Base-by-base conservation (phyloP, 2,888 invertebrate species). In the Nymphalis c-album region DNA sequence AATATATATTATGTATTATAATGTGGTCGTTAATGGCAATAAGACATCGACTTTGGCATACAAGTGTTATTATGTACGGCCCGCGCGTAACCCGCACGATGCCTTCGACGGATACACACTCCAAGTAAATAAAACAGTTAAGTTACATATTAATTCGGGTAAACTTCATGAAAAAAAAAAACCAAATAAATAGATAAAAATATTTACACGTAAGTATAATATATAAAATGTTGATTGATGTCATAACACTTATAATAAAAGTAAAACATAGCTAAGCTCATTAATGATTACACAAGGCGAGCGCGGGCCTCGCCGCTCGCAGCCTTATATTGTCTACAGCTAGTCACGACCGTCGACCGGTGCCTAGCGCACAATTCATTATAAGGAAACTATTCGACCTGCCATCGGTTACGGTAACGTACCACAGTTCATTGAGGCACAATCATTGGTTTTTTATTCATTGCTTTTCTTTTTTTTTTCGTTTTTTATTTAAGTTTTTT, bases 351-450 rank as follows among this genome's bases (percentile, higher is more conserved):
- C 82, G 78, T n/a, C 80, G 81, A 78, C 75, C 82, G 78, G 81
- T 78, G 82, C 83, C 85, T 76, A 82, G 78, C 85, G 87, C 87
- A 82, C 86, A 85, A 78, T 88, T 86, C 87, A 86, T 87, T 85
- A 85, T 79, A 80, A 89, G 87, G 86, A 85, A 90, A 88, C 89
- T 85, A 87, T 86, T 84, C 84, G 83, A 88, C 88, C 90, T 87
- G 90, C 90, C 90, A 86, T 88, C 86, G 84, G 87, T 88, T 88
- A 90, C 87, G 92, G 92, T 92, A 91, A 91, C 92, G 92, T 91
- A 92, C 91, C 91, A 92, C 92, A 91, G 90, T 89, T 91, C 86
- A 91, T 91, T 91, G 91, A 92, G 92, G 92, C 92, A 92, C 92
- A 91, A 92, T 91, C 91, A 92, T 92, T 92, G 92, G 92, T 92